Evolutionary conservation across 53 echinoderm and acorn worm genomes (phyloP).

Genomic region (Arbacia lixula): DNA sequence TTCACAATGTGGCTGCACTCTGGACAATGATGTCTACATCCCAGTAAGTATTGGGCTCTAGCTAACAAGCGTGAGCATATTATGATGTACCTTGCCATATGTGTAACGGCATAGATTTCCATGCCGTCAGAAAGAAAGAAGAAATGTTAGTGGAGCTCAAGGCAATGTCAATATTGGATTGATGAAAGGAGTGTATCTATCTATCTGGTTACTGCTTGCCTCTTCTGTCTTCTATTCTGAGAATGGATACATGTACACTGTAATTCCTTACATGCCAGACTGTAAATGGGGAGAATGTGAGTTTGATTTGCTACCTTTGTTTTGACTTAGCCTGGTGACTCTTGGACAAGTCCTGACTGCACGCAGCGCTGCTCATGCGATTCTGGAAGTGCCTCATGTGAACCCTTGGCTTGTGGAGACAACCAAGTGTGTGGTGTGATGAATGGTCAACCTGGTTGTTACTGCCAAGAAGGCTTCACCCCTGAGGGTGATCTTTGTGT

Average conservation of each 20-base stretch:
- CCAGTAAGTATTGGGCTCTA: too few relatives aligned
- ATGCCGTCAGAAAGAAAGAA: too few relatives aligned
- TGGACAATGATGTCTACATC: constrained; percentile 48
- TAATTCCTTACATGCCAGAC: too few relatives aligned
- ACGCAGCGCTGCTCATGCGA: constrained; percentile 49
- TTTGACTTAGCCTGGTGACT: background rate
- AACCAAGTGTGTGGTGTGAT: constrained; percentile 45
- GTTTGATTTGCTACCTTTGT: too few relatives aligned
- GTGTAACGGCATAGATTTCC: too few relatives aligned
- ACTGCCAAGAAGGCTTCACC: constrained; percentile 64
- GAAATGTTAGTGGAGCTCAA: too few relatives aligned
- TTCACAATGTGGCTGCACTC: constrained; percentile 71
- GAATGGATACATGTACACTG: too few relatives aligned
- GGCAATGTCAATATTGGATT: constrained; percentile 73
- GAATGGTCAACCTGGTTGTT: constrained; percentile 63
- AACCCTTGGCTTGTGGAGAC: constrained; percentile 31
- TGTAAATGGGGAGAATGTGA: too few relatives aligned
- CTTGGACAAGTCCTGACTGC: constrained; percentile 60
- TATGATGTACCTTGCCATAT: too few relatives aligned
- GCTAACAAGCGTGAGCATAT: too few relatives aligned
- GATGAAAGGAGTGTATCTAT: constrained; percentile 68
- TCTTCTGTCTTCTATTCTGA: too few relatives aligned
- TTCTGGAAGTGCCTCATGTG: constrained; percentile 33
- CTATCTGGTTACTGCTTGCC: too few relatives aligned
- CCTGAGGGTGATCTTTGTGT: constrained; percentile 55